Percentiles rank a stretch among this genome's conserved stretches.
These are phyloP conservation scores for Anagyrus pseudococci DNA, from an alignment of 2,888 invertebrate species.

Conservation along the genomic window DNA sequence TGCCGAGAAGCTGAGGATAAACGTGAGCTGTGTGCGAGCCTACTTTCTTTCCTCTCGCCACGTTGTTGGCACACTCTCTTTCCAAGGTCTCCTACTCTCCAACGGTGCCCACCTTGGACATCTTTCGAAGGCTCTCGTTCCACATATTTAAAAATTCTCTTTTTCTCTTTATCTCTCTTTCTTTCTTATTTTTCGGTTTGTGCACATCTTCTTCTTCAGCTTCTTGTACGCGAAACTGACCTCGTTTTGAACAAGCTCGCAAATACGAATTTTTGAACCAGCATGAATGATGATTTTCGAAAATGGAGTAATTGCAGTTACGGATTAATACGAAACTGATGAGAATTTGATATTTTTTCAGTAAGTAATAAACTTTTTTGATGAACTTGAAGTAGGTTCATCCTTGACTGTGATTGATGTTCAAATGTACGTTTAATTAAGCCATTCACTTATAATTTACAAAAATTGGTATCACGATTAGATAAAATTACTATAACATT, in stretches of 20 bases:
- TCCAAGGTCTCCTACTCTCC: slow-evolving; percentile 49
- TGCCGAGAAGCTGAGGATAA: slow-evolving; percentile 21
- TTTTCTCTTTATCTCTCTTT: slow-evolving; percentile 25
- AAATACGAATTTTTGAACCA: neutral
- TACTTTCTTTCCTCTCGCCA: slow-evolving; percentile 53
- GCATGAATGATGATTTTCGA: neutral
- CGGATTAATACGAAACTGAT: neutral
- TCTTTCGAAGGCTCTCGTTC: slow-evolving; percentile 43
- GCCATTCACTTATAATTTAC: too few species aligned
- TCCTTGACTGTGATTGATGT: too few species aligned
- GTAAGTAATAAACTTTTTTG: neutral
- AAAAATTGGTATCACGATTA: neutral
- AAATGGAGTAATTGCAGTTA: neutral
- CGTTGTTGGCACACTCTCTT: slow-evolving; percentile 52
- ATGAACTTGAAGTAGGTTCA: too few species aligned
- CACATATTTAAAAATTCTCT: slow-evolving; percentile 55
- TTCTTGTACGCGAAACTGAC: slow-evolving; percentile 4
- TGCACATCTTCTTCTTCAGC: slow-evolving; percentile 15
- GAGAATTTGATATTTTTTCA: too few species aligned
- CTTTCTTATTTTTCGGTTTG: slow-evolving; percentile 7
- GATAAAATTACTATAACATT: too few species aligned
- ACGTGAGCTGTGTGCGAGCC: slow-evolving; percentile 50
- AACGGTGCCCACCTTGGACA: slow-evolving; percentile 40
- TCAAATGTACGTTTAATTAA: too few species aligned
- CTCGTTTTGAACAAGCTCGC: neutral